Percentiles rank a stretch among this genome's conserved stretches.
phyloP scores from a whole-genome alignment of 2,113 vertebrate species.

The Colossoma macropomum region DNA sequence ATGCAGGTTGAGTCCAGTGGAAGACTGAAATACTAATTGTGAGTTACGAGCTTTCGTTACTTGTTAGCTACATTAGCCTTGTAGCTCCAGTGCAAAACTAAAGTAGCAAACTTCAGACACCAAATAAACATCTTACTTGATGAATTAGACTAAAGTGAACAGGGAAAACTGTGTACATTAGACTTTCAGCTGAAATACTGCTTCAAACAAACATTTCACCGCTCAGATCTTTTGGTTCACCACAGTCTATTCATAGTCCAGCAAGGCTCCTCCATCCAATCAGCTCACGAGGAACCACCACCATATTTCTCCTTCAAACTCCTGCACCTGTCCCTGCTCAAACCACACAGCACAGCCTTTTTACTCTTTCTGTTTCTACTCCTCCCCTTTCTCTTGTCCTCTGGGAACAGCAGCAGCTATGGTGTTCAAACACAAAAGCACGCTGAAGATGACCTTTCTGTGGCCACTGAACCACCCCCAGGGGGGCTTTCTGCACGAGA shows the following conservation, averaged over 20 bases:
- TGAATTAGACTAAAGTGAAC: too few relatives aligned
- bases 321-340: neutral
- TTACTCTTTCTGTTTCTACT: neutral
- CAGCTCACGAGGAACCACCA: conserved; percentile 29
- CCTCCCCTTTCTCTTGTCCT: neutral
- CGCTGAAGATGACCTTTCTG: conserved; percentile 7
- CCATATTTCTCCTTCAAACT: conserved; percentile 1
- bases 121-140: too few relatives aligned
- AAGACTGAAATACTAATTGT: too few relatives aligned
- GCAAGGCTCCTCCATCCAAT: conserved; percentile 9
- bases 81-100: too few relatives aligned
- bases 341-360: neutral
- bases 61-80: too few relatives aligned
- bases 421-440: conserved; percentile 3
- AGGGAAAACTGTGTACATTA: too few relatives aligned
- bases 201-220: too few relatives aligned
- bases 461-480: neutral
- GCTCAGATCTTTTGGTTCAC: too few relatives aligned
- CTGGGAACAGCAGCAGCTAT: neutral
- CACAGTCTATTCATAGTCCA: neutral
- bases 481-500: conserved; percentile 16
- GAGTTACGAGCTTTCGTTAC: too few relatives aligned
- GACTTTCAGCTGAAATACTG: too few relatives aligned
- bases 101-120: too few relatives aligned
- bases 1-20: too few relatives aligned